phyloP scores from a whole-genome alignment of 2,888 invertebrate species.

The Netelia virgata region DNA sequence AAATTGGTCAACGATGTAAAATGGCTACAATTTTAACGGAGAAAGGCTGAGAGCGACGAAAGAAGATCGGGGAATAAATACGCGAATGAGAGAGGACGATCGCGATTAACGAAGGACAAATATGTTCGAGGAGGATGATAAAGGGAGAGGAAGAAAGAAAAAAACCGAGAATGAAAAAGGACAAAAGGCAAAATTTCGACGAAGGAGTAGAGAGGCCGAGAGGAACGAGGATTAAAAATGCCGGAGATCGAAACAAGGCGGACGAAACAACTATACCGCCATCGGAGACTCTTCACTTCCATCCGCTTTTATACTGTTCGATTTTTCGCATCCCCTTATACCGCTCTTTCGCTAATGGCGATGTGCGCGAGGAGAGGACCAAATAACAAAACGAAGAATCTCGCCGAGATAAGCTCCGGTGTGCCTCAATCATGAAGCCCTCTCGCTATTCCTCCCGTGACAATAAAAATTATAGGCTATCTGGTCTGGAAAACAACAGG shows the following conservation, averaged over 20 bases:
- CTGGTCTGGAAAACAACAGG: conserved; percentile 88
- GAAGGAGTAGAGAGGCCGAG: conserved; percentile 18
- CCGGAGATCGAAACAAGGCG: conserved; percentile 32
- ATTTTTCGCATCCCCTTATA: conserved; percentile 7
- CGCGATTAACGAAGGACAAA: conserved; percentile 30
- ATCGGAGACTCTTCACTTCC: conserved; percentile 17
- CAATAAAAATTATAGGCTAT: conserved; percentile 88
- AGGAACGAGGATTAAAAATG: conserved; percentile 17
- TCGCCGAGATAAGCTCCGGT: conserved; percentile 79
- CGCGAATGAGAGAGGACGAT: conserved; percentile 44
- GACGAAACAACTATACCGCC: conserved; percentile 7
- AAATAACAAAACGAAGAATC: conserved; percentile 80
- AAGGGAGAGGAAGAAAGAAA: conserved; percentile 43
- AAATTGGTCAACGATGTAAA: no score
- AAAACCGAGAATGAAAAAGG: conserved; percentile 30
- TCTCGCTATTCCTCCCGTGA: conserved; percentile 87
- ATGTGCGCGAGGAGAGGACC: background rate
- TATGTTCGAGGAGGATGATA: conserved; percentile 19
- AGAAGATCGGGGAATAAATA: conserved; percentile 61
- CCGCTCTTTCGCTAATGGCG: conserved; percentile 12
- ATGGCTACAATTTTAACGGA: conserved; percentile 15
- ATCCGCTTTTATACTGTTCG: conserved; percentile 11
- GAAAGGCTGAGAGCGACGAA: no score
- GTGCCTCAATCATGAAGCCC: conserved; percentile 81
- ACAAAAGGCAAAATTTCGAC: conserved; percentile 5